These are phyloP conservation scores for Sigmodon hispidus DNA, from an alignment of 2,113 vertebrate genomes.

Conservation along the genomic window DNA sequence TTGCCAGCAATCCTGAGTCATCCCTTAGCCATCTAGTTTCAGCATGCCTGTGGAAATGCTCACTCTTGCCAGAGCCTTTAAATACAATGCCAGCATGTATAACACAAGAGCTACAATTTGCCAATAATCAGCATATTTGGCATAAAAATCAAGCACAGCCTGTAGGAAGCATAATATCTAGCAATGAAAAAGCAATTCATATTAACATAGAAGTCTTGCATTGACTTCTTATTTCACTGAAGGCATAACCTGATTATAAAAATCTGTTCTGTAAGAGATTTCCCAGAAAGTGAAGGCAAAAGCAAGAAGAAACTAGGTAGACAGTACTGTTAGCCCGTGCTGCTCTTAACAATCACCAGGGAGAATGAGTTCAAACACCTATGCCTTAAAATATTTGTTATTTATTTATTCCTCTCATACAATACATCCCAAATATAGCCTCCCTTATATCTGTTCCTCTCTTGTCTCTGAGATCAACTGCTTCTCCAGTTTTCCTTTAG, in stretches of 20 bases:
- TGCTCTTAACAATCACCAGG: neutral
- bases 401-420: neutral
- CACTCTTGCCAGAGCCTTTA: neutral
- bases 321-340: neutral
- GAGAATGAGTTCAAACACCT: neutral
- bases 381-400: neutral
- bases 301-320: neutral
- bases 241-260: constrained; percentile 48
- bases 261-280: constrained; percentile 26
- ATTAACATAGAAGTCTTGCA: neutral
- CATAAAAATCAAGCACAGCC: constrained; percentile 25
- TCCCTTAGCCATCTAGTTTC: neutral
- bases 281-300: neutral
- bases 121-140: constrained; percentile 1
- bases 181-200: constrained; percentile 1
- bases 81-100: neutral
- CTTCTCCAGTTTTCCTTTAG: neutral
- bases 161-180: neutral
- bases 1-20: neutral
- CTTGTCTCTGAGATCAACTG: neutral
- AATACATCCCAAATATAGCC: no score
- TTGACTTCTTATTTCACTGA: constrained; percentile 18
- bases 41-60: neutral
- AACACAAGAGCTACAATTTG: neutral
- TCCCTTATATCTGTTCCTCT: no score